Evolutionary conservation across 2,888 invertebrate genomes (phyloP), one percentile per base, ranked within the genome.

Genomic region (Macropis europaea): DNA sequence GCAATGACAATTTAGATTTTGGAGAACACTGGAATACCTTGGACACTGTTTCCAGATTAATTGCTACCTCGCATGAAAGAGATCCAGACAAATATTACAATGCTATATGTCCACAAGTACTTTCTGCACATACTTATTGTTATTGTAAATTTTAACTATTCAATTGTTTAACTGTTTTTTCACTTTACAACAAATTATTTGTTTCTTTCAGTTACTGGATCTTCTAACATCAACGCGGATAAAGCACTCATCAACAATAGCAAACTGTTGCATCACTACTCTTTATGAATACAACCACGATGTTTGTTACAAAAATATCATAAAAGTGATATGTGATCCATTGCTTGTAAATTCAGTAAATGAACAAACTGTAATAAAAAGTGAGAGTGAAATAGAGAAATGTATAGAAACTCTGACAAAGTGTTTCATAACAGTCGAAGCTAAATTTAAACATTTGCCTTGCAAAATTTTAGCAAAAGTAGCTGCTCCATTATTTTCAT

Each of bases 21-120:
- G 92, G 93, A 0, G 90, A 90, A 79, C 93, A 93, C 80, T 95
- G 95, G 95, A 91, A 92, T 82, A 93, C 93, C 86, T 91, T 94
- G 80, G 93, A 95, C 63, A 91, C 93, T 79, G 92, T 95, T 66
- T 93, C 93, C 50, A 93, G 92, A 89, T 91, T 96, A 63, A 89
- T 93, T 61, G 91, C 91, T 28, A 92, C 91, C 77, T 92, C 93
- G 78, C 92, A 92, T 45, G 90, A 81, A 56, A 73, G 78, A 30
- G 83, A 91, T 74, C 87, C 91, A 30, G 87, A 88, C 36, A 90
- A 91, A 56, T 94, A 94, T 86, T 89, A 93, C 50, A 64, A 85
- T 50, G 82, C 86, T 34, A 76, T 91, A 61, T 89, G 88, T 59
- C 75, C 87, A 40, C 91, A 91, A 87, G 90, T 90, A 79, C 2